Conservation (phyloP, 2,113 vertebrate genomes). For the Chiloscyllium plagiosum region DNA sequence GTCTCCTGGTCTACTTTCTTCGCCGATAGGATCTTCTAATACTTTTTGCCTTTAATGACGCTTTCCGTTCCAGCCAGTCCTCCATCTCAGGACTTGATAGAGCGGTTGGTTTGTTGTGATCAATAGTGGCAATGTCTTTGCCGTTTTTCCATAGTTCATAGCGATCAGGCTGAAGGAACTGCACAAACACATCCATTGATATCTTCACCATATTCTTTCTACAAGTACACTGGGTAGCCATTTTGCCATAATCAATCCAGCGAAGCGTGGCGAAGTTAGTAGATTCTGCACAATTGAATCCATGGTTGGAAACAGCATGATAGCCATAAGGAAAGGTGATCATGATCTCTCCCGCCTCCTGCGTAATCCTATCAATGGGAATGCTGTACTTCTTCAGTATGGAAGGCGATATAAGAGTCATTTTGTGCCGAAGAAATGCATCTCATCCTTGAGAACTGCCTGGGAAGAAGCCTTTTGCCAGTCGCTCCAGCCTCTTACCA, state of each 20-base stretch:
- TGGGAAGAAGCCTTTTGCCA: constrained; percentile 97
- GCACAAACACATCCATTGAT: constrained; percentile 96
- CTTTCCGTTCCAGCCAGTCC: constrained; percentile 72
- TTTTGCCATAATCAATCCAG: too few relatives aligned
- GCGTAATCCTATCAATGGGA: constrained; percentile 89
- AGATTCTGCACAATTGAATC: too few relatives aligned
- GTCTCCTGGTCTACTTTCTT: constrained; percentile 73
- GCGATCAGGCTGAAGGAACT: constrained; percentile 83
- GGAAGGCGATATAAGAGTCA: constrained; percentile 95
- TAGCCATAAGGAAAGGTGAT: too few relatives aligned
- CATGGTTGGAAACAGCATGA: too few relatives aligned
- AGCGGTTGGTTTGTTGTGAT: constrained; percentile 78
- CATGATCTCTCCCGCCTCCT: too few relatives aligned
- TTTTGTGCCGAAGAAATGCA: constrained; percentile 95
- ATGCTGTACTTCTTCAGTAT: constrained; percentile 96
- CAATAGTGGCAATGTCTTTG: constrained; percentile 71
- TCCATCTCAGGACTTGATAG: constrained; percentile 78
- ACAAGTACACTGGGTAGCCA: constrained; percentile 95
- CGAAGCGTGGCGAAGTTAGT: too few relatives aligned
- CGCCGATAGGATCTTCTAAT: constrained; percentile 83
- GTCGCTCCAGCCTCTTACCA: too few relatives aligned
- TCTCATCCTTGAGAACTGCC: constrained; percentile 97
- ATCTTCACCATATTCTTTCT: constrained; percentile 99
- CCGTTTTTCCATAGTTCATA: constrained; percentile 93
- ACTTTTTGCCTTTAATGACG: constrained; percentile 65